These are phyloP conservation scores for Drosophila pandora DNA, from an alignment of 1,140 invertebrate genomes.

Conservation along the genomic window DNA sequence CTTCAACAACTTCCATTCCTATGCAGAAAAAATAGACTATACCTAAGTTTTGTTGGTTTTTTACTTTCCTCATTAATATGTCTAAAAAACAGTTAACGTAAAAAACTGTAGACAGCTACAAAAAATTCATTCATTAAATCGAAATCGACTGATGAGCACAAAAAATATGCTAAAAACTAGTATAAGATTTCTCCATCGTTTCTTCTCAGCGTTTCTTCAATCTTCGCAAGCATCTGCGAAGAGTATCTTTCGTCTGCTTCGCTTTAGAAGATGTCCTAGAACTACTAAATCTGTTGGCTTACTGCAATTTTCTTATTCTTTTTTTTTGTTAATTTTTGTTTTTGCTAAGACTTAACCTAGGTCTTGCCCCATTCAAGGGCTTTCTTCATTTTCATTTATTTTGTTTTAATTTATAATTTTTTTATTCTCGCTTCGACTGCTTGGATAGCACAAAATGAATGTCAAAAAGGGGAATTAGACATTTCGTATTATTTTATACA, in stretches of 20 bases:
- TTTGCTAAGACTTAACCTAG: constrained; percentile 66
- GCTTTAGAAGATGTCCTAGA: constrained; percentile 39
- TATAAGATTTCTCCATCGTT: constrained; percentile 55
- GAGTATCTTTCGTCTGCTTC: constrained; percentile 7
- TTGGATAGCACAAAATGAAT: constrained; percentile 49
- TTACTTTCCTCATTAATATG: constrained; percentile 48
- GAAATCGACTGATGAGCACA: constrained; percentile 81
- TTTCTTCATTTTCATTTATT: constrained; percentile 24
- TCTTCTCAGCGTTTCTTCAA: constrained; percentile 9
- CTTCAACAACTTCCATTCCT: constrained; percentile 27
- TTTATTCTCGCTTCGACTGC: constrained; percentile 28
- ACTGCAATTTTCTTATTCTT: constrained; percentile 45
- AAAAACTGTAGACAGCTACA: constrained; percentile 81
- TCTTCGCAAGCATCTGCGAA: constrained; percentile 20
- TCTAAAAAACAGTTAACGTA: constrained; percentile 77
- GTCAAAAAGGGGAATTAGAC: constrained; percentile 36
- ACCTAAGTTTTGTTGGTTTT: constrained; percentile 36
- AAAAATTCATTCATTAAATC: constrained; percentile 76
- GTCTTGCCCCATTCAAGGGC: constrained; percentile 23
- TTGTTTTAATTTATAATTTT: constrained; percentile 22
- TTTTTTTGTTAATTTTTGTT: constrained; percentile 39
- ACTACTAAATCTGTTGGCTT: constrained; percentile 64
- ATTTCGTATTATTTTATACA: constrained; percentile 47
- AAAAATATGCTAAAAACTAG: constrained; percentile 81
- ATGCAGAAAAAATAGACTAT: constrained; percentile 63